Base-by-base conservation (phyloP, 2,113 vertebrate species). In the Psilopsiagon aurifrons region DNA sequence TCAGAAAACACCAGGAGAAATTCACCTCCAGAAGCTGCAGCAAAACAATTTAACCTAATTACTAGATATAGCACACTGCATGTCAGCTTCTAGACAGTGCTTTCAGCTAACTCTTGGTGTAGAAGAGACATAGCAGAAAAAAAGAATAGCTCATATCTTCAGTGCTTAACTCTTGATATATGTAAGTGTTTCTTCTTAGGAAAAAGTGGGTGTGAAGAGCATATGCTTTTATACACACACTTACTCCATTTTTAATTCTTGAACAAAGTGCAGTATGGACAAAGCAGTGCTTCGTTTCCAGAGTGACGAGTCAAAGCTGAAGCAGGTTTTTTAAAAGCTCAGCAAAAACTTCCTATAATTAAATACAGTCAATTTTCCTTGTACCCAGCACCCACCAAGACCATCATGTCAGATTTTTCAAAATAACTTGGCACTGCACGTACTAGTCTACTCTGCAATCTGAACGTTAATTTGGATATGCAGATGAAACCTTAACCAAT, bases 1-100 rank as follows among this genome's bases (percentile, higher is more conserved):
- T 83, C 64, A 95, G 66, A 94, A 93, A 90, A 78, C 64, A 92
- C 41, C 63, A 92, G 60, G 67, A 95, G 44, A 55, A 94, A 89
- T 94, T 52, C 24, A 69, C 73, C 81, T 94, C 83, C 76, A 59
- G 80, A 88, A 95, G 31, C 33, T 75, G 74, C 55, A 92, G 41
- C 4, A 35, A 13, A 90, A 60, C 18, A 75, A 44, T 62, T 87
- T 37, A 63, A 89, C 94, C 46, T 91, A 68, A 90, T 94, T 84
- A 78, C 47, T 76, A 57, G 47, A 63, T 39, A 39, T 11, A 84
- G 44, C n/a, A 92, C 51, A 51, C n/a, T 46, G 37, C 17, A 52
- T 41, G 57, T 95, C 91, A 96, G 37, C 66, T 90, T 95, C 55
- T 14, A 55, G 79, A 54, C 33, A 90, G 51, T 2, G 1, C 46